Conservation (phyloP, 2,888 invertebrate species). For the Spisula solida region DNA sequence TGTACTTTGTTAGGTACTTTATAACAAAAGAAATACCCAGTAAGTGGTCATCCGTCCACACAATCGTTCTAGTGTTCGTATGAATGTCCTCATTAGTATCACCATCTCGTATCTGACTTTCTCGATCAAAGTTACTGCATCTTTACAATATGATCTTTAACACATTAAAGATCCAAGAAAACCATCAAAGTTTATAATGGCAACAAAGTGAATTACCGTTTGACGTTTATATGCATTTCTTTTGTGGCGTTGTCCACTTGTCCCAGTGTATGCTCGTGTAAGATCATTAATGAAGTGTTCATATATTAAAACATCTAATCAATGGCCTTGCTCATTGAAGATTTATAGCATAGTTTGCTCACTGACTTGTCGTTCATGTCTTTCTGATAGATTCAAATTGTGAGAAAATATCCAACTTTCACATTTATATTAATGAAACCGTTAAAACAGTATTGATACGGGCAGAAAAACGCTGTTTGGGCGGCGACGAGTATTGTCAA, state of each 20-base stretch:
- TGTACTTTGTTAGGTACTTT: no score
- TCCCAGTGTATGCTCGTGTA: no score
- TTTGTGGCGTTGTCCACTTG: no score
- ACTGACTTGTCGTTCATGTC: not conserved
- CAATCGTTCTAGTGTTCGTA: no score
- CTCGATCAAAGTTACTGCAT: not conserved
- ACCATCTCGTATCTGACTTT: no score
- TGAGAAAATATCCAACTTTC: not conserved
- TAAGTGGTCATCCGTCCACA: no score
- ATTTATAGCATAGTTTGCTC: not conserved
- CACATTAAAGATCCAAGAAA: not conserved
- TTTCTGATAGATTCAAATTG: not conserved
- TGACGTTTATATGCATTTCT: no score
- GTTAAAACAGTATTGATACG: not conserved
- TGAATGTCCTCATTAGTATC: no score
- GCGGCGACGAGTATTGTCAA: not conserved
- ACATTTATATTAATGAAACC: conserved; percentile 11
- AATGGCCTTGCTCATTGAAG: not conserved
- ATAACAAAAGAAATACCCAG: no score
- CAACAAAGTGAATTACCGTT: no score
- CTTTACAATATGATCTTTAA: not conserved
- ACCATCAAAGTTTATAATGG: not conserved
- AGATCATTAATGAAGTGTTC: not conserved
- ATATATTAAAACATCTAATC: not conserved
- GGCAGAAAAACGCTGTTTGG: not conserved